Conservation (phyloP, 2,797 vertebrate genomes). For the Lindbergichthys nudifrons region DNA sequence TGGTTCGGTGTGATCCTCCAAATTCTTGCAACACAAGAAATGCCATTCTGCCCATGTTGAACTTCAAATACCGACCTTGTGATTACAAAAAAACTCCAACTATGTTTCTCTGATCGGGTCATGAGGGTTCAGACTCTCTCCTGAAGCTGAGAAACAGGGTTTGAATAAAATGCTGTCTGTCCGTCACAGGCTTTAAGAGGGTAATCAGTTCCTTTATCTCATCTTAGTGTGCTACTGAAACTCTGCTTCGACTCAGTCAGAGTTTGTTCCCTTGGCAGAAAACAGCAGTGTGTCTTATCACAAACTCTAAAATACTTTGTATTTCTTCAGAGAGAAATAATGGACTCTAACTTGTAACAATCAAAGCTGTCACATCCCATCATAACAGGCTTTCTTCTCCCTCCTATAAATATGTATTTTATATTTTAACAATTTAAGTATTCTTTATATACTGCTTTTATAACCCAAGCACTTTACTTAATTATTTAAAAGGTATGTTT, state of each 20-base stretch:
- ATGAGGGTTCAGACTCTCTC: slow-evolving; percentile 20
- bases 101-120: slow-evolving; percentile 26
- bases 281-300: slow-evolving; percentile 4
- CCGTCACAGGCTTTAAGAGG: slow-evolving; percentile 18
- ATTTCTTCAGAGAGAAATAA: not conserved
- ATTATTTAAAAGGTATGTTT: too few relatives aligned
- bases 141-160: slow-evolving; percentile 21
- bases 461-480: too few relatives aligned
- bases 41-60: slow-evolving; percentile 13
- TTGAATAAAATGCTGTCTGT: slow-evolving; percentile 15
- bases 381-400: not conserved
- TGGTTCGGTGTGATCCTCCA: slow-evolving; percentile 21
- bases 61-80: not conserved
- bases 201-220: slow-evolving; percentile 24
- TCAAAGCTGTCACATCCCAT: not conserved
- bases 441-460: not conserved
- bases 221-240: slow-evolving; percentile 5
- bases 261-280: slow-evolving; percentile 10
- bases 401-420: not conserved
- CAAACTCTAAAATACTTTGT: slow-evolving; percentile 1
- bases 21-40: slow-evolving; percentile 25
- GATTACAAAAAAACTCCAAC: slow-evolving; percentile 5
- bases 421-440: not conserved
- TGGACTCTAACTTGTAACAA: too few relatives aligned
- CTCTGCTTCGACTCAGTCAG: slow-evolving; percentile 14